Evolutionary conservation across 1,140 invertebrate genomes (phyloP).

Genomic region (Drosophila carrolli): DNA sequence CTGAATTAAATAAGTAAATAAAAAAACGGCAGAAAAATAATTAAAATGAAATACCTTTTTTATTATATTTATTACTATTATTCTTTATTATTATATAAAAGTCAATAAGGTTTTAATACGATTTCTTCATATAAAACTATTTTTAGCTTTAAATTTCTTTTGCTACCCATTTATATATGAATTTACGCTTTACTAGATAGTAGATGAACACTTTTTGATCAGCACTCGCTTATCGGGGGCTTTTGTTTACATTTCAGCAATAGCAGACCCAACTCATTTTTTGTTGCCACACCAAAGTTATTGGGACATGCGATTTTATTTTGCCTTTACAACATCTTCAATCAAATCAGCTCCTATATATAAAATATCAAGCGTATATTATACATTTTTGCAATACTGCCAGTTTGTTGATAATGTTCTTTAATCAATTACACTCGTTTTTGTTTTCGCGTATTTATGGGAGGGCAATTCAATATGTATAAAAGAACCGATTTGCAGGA

Average conservation of each 20-base stretch:
- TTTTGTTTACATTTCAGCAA: slow-evolving; percentile 46
- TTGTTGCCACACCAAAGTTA: slow-evolving; percentile 66
- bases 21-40: too few species aligned
- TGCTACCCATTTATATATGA: neutral
- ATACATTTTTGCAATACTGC: slow-evolving; percentile 35
- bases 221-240: slow-evolving; percentile 34
- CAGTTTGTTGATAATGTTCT: slow-evolving; percentile 46
- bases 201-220: slow-evolving; percentile 36
- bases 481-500: neutral
- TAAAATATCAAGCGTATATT: slow-evolving; percentile 12
- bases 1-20: too few species aligned
- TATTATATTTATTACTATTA: too few species aligned
- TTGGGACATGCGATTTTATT: slow-evolving; percentile 53
- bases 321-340: slow-evolving; percentile 66
- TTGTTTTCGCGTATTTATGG: slow-evolving; percentile 51
- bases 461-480: slow-evolving; percentile 18
- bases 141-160: too few species aligned
- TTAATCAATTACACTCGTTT: slow-evolving; percentile 61
- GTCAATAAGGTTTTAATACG: too few species aligned
- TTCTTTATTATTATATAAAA: too few species aligned
- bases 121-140: too few species aligned
- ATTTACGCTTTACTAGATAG: neutral
- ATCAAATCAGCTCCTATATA: slow-evolving; percentile 46
- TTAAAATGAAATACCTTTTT: too few species aligned
- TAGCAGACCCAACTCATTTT: slow-evolving; percentile 53